Evolutionary conservation across 2,797 vertebrate species (phyloP), one percentile per base, ranked within the genome.

Genomic region (Syngnathus rostellatus): DNA sequence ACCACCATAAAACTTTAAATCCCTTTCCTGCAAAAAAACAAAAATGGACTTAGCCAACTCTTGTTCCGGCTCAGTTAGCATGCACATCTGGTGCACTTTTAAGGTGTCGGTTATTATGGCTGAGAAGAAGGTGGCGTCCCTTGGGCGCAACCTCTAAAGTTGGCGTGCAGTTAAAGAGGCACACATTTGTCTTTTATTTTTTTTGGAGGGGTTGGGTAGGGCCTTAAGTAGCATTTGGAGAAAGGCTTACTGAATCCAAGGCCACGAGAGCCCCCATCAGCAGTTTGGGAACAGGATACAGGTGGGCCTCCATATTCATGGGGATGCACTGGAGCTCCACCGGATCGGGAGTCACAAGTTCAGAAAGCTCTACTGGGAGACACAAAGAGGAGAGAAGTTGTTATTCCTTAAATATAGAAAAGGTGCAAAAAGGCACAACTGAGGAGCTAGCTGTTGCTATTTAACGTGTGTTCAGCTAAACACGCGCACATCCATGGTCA

Each of bases 161-260:
- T 19, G 46, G 46, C 46, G 46, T 19, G 46, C 46, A 51, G n/a
- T 21, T 21, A n/a, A 8, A 1, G 50, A 51, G 23, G 54, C 54
- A 31, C 54, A 57, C 54, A 21, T 54, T 55, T 62, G 9, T 45
- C 61, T 8, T 2, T 23, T n/a, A 5, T 38, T 59, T 17, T 51
- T 10, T 9, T 51, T 50, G 71, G 78, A 72, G 41, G 3, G 41
- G 10, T 11, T 8, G 41, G 41, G 11, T 43, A 11, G 41, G 31
- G 63, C 72, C 84, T 85, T 88, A 91, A 90, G 86, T 90, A 71
- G 91, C 91, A 90, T 92, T 89, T 85, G 92, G 92, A 89, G 92
- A 89, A 89, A 94, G 89, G 92, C 92, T 94, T 93, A 96, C 92
- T 90, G 94, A 92, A 89, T 92, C 94, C 84, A 93, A 93, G 0